Evolutionary conservation across 2,797 vertebrate genomes (phyloP).

Genomic region (Propithecus deckenii): DNA sequence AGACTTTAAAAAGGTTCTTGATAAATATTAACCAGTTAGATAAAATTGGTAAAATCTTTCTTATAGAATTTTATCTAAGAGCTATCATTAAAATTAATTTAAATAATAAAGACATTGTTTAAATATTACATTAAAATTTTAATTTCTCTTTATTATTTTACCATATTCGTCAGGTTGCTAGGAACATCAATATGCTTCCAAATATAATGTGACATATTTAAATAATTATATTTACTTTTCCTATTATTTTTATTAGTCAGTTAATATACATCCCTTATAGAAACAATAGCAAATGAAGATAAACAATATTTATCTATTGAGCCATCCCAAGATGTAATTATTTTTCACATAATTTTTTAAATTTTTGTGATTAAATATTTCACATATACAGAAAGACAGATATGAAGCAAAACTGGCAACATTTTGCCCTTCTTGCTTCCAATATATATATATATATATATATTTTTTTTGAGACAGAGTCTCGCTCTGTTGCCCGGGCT

Average conservation of each 20-base stretch:
- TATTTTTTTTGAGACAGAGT: too few species aligned
- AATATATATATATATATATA: too few species aligned
- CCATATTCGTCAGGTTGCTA: background rate
- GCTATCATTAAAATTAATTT: slow-evolving; percentile 5
- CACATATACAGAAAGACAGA: background rate
- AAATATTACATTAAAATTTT: background rate
- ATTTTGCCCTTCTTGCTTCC: background rate
- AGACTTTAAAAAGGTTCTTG: background rate
- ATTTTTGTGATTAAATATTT: background rate
- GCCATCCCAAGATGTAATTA: background rate
- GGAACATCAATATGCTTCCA: background rate
- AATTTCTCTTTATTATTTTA: slow-evolving; percentile 1
- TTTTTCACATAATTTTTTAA: background rate
- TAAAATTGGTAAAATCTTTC: background rate
- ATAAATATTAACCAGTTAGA: background rate
- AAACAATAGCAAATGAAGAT: background rate
- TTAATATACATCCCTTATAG: background rate
- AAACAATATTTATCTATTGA: background rate
- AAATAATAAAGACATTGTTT: background rate
- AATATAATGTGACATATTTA: background rate
- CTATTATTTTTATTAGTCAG: background rate
- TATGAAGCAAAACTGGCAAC: background rate
- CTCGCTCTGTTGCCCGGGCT: too few species aligned
- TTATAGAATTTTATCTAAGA: background rate
- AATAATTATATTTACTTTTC: background rate